Evolutionary conservation across 2,888 invertebrate species (phyloP), one percentile per base, ranked within the genome.

Genomic region (Tenodera sinensis): DNA sequence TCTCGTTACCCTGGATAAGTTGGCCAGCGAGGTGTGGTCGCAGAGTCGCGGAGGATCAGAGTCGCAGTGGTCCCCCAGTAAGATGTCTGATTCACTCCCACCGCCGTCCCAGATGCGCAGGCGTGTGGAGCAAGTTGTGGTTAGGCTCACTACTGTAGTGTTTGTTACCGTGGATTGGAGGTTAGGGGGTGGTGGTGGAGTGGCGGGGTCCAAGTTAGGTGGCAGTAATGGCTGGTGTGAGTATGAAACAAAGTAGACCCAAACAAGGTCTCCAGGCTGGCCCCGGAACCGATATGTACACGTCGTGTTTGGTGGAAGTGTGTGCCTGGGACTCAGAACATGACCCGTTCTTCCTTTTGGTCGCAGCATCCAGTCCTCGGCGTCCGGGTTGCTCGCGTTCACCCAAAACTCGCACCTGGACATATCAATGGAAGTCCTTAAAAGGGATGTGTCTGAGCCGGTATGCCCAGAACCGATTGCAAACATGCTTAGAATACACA

Each of bases 201-300:
- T 93, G 27, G 92, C 81, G 91, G 90, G 89, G 89, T 91, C 88
- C 84, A 83, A 47, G 30, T 42, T 34, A 20, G 82, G 96, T 90
- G 94, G 94, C 91, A 96, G 94, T 90, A 97, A 94, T 91, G 97
- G 96, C 92, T 97, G 95, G 91, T 97, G 96, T 91, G 96, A 96
- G 93, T 97, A 98, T 91, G 97, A 97, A 91, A 97, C 96, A 93
- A 98, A 98, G 93, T 97, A 97, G 91, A 98, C 94, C 98, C 98
- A 98, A 89, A 98, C 96, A 90, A 97, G 95, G 93, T 97, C 97
- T 88, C 96, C 95, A 12, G 96, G 95, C 91, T 96, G 95, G 47
- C 97, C 98, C 92, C 96, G 96, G 93, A 98, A 97, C 91, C 96
- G 96, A 95, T 97, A 98, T 47, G 96, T 96, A 94, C 98, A 98